phyloP scores from a whole-genome alignment of 2,888 invertebrate genomes.

The Autographa pulchrina region DNA sequence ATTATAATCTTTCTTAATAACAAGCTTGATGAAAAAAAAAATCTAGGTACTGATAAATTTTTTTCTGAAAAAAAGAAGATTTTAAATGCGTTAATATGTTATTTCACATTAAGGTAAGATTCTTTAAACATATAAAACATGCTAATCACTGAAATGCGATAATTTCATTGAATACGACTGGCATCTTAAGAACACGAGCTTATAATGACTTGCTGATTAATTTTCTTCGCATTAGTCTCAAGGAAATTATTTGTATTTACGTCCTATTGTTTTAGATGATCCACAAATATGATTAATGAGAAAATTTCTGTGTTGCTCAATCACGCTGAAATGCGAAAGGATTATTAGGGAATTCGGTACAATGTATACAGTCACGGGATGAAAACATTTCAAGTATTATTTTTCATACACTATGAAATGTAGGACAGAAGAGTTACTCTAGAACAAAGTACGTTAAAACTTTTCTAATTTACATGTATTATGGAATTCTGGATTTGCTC shows the following conservation, averaged over 20 bases:
- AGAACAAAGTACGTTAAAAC: neutral
- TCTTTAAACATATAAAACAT: no score
- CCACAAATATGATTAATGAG: constrained; percentile 6
- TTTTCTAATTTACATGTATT: neutral
- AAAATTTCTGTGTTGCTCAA: neutral
- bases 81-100: no score
- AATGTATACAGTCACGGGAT: neutral
- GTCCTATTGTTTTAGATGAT: constrained; percentile 5
- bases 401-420: neutral
- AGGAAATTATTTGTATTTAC: constrained; percentile 21
- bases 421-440: neutral
- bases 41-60: no score
- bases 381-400: neutral
- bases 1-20: no score
- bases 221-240: constrained; percentile 11
- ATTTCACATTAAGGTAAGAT: no score
- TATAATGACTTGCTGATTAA: constrained; percentile 6
- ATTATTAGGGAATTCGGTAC: neutral
- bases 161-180: neutral
- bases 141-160: neutral
- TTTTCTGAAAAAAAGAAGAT: no score
- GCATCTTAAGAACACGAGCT: neutral
- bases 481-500: neutral
- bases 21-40: no score
- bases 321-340: constrained; percentile 7